phyloP scores from a whole-genome alignment of 2,113 vertebrate genomes.

The Murina feae region DNA sequence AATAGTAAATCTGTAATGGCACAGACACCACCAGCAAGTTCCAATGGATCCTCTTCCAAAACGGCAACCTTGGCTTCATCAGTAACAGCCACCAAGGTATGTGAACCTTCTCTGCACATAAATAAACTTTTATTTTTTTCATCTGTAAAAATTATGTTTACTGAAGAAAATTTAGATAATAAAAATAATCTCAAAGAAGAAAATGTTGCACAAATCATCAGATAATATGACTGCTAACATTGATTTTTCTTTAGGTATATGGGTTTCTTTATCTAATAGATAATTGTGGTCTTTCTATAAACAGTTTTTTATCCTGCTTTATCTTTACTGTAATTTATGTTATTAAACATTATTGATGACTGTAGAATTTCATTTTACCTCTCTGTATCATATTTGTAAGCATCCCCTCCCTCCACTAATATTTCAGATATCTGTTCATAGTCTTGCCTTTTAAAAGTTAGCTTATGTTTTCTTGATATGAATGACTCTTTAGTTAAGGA shows the following conservation, averaged over 20 bases:
- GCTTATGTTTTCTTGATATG: background rate
- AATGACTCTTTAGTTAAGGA: conserved; percentile 9
- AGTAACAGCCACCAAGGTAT: conserved; percentile 85
- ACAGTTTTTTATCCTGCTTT: conserved; percentile 11
- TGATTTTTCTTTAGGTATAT: background rate
- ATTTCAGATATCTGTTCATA: background rate
- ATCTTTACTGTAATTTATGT: background rate
- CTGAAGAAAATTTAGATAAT: conserved; percentile 16
- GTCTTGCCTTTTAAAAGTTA: conserved; percentile 3
- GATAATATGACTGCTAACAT: background rate
- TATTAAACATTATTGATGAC: conserved; percentile 1
- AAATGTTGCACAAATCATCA: background rate
- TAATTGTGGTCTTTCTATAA: conserved; percentile 5
- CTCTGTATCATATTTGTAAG: conserved; percentile 13
- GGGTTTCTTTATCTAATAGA: background rate
- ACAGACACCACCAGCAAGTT: conserved; percentile 85
- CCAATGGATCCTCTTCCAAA: conserved; percentile 91
- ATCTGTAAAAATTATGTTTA: conserved; percentile 32
- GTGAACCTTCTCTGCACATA: conserved; percentile 42
- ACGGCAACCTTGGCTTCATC: conserved; percentile 84
- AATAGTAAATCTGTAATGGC: conserved; percentile 89
- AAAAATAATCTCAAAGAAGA: conserved; percentile 36
- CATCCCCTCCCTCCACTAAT: background rate
- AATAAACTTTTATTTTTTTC: conserved; percentile 8
- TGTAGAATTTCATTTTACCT: conserved; percentile 34